Percentiles rank a stretch among this genome's conserved stretches.
These are phyloP conservation scores for Corythornis madagascariensis DNA, from an alignment of 2,113 vertebrate genomes.

Conservation along the genomic window DNA sequence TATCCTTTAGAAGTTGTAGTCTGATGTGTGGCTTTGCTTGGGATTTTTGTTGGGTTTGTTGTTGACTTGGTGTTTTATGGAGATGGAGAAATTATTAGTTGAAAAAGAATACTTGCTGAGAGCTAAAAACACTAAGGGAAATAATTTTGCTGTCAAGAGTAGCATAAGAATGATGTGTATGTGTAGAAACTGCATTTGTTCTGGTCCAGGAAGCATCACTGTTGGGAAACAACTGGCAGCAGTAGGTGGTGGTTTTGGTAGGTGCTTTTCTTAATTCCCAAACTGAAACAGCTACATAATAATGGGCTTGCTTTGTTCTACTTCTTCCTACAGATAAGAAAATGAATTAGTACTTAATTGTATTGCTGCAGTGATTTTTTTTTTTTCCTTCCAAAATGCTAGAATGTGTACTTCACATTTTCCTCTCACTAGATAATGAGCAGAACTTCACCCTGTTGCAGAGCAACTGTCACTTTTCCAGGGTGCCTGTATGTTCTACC, in stretches of 20 bases:
- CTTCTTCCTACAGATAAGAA: background rate
- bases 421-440: background rate
- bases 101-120: background rate
- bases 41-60: background rate
- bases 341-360: background rate
- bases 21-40: background rate
- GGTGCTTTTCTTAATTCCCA: background rate
- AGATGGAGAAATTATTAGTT: accelerated
- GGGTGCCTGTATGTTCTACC: background rate
- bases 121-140: background rate
- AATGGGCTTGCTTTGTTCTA: background rate
- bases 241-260: background rate
- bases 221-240: background rate
- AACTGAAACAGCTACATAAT: background rate
- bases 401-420: background rate
- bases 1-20: background rate
- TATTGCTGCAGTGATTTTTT: background rate
- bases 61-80: background rate
- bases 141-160: background rate
- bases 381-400: background rate
- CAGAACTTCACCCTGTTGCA: background rate
- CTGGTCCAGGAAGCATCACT: background rate
- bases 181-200: background rate
- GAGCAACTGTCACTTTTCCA: background rate
- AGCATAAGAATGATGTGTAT: accelerated